A percentile compares a stretch with the other conserved stretches of the same genome.
These are phyloP conservation scores for Mnemiopsis leidyi DNA, from an alignment of 37 sponge, comb jelly and placozoan genomes.

Conservation along the genomic window DNA sequence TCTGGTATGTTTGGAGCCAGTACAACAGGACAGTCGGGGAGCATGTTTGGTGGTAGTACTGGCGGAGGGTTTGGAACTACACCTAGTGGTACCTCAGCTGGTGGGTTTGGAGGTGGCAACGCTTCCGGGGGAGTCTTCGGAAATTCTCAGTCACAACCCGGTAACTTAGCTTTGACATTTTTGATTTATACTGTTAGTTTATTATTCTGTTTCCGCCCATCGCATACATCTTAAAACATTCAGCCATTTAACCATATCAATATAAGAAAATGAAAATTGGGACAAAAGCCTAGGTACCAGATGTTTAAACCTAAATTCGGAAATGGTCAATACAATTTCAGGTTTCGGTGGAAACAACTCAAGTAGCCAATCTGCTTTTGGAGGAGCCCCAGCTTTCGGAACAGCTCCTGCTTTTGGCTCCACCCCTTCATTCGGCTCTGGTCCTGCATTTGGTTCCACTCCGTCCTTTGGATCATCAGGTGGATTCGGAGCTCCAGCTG, in stretches of 20 bases:
- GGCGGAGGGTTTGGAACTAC: conserved; percentile 32
- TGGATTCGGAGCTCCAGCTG: conserved; percentile 8
- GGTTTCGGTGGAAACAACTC: background rate
- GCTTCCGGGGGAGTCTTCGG: background rate
- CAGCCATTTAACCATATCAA: too few species aligned
- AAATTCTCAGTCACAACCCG: background rate
- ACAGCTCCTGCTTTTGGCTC: conserved; percentile 44
- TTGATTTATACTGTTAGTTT: too few species aligned
- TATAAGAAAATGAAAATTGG: background rate
- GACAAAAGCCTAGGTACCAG: background rate
- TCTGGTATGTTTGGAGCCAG: background rate
- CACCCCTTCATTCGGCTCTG: conserved; percentile 21
- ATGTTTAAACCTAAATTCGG: too few species aligned
- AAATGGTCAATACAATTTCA: too few species aligned
- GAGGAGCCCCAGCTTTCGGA: conserved; percentile 40
- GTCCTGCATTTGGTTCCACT: conserved; percentile 12
- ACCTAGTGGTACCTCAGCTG: background rate
- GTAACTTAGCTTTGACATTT: too few species aligned
- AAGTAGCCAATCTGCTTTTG: background rate
- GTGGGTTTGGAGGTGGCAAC: background rate
- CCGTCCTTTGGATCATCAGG: conserved; percentile 33
- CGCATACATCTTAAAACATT: too few species aligned
- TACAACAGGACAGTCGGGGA: background rate
- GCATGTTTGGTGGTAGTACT: background rate
- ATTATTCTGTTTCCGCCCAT: too few species aligned